Percentiles rank a stretch among this genome's conserved stretches.
These are phyloP conservation scores for Agrochola lychnidis DNA, from an alignment of 2,888 invertebrate species.

Conservation along the genomic window DNA sequence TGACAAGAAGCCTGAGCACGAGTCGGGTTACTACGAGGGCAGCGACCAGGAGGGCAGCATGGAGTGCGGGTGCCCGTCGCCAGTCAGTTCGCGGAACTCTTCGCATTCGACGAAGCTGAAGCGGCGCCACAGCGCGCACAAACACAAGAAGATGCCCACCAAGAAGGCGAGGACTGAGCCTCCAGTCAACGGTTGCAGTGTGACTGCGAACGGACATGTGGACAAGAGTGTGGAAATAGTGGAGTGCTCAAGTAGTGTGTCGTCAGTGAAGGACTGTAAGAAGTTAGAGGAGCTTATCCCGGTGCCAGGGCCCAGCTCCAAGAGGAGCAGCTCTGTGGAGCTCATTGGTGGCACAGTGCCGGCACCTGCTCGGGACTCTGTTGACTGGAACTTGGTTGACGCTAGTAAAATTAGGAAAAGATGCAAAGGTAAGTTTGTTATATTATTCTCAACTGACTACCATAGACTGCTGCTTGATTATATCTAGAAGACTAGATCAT, in stretches of 20 bases:
- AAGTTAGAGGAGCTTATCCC: slow-evolving; percentile 76
- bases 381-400: slow-evolving; percentile 88
- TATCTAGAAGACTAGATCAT: not conserved
- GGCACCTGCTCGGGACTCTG: slow-evolving; percentile 84
- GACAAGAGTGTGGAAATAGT: slow-evolving; percentile 86
- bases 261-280: slow-evolving; percentile 74
- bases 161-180: slow-evolving; percentile 82
- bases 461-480: not conserved
- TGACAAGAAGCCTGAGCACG: slow-evolving; percentile 93
- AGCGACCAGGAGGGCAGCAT: slow-evolving; percentile 92
- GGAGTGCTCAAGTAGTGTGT: slow-evolving; percentile 76
- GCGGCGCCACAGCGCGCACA: slow-evolving; percentile 83
- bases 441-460: not conserved
- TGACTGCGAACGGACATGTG: slow-evolving; percentile 66
- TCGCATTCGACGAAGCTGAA: slow-evolving; percentile 85
- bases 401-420: slow-evolving; percentile 91
- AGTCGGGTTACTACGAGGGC: slow-evolving; percentile 96
- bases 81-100: slow-evolving; percentile 87
- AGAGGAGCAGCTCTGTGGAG: slow-evolving; percentile 86
- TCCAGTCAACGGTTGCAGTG: slow-evolving; percentile 78
- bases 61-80: slow-evolving; percentile 89
- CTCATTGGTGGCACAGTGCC: slow-evolving; percentile 86
- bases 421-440: slow-evolving; percentile 82
- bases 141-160: slow-evolving; percentile 80
- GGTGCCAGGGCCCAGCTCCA: slow-evolving; percentile 81